Evolutionary conservation across 2,888 invertebrate genomes (phyloP).

Genomic region (Embidobia sp.): DNA sequence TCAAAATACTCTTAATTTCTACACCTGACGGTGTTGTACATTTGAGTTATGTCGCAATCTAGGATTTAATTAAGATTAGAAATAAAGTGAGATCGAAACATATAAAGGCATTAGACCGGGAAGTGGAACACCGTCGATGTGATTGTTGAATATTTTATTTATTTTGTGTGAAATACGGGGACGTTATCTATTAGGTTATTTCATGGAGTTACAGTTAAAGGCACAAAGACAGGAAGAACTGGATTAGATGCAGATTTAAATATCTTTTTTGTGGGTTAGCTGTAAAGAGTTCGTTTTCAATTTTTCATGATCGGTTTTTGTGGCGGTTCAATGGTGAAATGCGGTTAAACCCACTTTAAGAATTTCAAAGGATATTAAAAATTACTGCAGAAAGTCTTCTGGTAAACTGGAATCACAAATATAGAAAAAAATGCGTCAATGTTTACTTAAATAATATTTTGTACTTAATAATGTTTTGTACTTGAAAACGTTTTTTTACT

Average conservation of each 20-base stretch:
- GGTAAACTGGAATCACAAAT: too few relatives aligned
- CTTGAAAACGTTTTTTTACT: too few relatives aligned
- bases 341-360: too few relatives aligned
- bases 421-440: too few relatives aligned
- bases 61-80: constrained; percentile 28
- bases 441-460: too few relatives aligned
- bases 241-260: constrained; percentile 25
- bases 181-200: constrained; percentile 30
- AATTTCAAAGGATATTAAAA: too few relatives aligned
- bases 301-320: neutral
- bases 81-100: constrained; percentile 53
- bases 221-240: constrained; percentile 38
- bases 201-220: constrained; percentile 22
- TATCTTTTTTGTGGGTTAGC: neutral
- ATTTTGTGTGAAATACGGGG: constrained; percentile 43
- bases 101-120: constrained; percentile 56
- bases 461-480: too few relatives aligned
- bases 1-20: constrained; percentile 1
- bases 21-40: neutral
- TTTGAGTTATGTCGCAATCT: constrained; percentile 4
- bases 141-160: constrained; percentile 56
- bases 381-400: too few relatives aligned
- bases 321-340: too few relatives aligned
- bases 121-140: constrained; percentile 39
- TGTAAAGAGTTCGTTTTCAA: neutral